Base-by-base conservation (phyloP, 2,113 vertebrate genomes). In the Heliornis fulica region DNA sequence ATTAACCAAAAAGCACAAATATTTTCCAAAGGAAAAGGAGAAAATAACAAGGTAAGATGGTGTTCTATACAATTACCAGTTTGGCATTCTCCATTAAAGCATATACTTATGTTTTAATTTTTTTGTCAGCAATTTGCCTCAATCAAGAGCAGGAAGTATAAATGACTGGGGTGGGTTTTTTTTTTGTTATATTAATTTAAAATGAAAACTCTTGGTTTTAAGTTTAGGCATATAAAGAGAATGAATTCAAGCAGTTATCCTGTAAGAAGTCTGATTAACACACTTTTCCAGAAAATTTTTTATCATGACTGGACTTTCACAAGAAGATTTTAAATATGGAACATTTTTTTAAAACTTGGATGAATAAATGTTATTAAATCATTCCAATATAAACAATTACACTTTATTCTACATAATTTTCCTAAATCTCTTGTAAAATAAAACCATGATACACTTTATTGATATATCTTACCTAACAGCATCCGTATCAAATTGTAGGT, bases 401-500 rank as follows among this genome's bases (percentile, higher is more conserved):
- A 77, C 0, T 21, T 8, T 61, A 32, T 45, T 76, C 53, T 72
- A 56, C 10, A 63, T 19, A 43, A 7, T 32, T 75, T 28, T 66
- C 8, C 28, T 43, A 79, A 71, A 53, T 34, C 12, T n/a, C 59
- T 56, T 26, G 38, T 71, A 76, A 84, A 66, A 61, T 18, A 69
- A 66, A 76, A 29, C 4, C n/a, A 51, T 9, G 17, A 32, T 15
- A 57, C 21, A 41, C 8, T 71, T 61, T 48, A 88, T 78, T 54
- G 84, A 81, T 70, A 19, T 29, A 77, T 65, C 97, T 97, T 98
- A 99, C 99, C 99, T 98, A 85, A 99, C 99, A 76, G 99, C 99
- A 94, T 99, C 99, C 1, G 99, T 99, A 87, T 99, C 99, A 96
- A 99, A 99, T 63, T 99, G 99, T 16, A 99, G 97, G 84, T 99